Base-by-base conservation (phyloP, 2,797 vertebrate species). In the Siniperca obscura region DNA sequence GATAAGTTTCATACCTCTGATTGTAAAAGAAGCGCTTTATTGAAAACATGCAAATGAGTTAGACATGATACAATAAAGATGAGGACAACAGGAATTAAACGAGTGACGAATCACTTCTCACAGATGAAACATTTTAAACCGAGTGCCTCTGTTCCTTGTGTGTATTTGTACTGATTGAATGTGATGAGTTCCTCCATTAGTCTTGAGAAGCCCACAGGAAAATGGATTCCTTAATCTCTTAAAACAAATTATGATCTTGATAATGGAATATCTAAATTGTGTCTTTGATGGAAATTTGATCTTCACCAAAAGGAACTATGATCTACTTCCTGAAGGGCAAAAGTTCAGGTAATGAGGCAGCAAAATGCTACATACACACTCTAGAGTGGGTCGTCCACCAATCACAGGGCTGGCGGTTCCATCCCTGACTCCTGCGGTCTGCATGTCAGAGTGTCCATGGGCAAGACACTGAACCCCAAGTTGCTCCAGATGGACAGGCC, bases 191-290 rank as follows among this genome's bases (percentile, higher is more conserved):
- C 50, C 36, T 87, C 79, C 66, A 84, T 88, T 83, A 85, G 80
- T 73, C 67, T 30, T 73, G 44, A 82, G 59, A 70, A 48, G 11
- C 34, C 36, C 30, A 60, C 64, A 76, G 55, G 79, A 61, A 81
- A 82, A 76, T 59, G 10, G 40, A 71, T 82, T 71, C n/a, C 71
- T 66, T 80, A 80, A 86, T 84, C 80, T 82, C 72, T 81, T 83
- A 75, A 86, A 78, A 72, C 52, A 70, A 85, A 80, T 87, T 83
- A 78, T 74, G 52, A 69, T 82, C 76, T 65, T 75, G 16, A 74
- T 80, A 81, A 80, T 77, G 40, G 17, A 75, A 55, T 71, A 66
- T 59, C 19, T 64, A 66, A 84, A 72, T 1, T 38, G 25, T 36
- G 72, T 72, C 59, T 76, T 73, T 82, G 40, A 71, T 71, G 36